A percentile compares a stretch with the other conserved stretches of the same genome.
These are phyloP conservation scores for Hylia prasina DNA, from an alignment of 2,113 vertebrate genomes.

Conservation along the genomic window DNA sequence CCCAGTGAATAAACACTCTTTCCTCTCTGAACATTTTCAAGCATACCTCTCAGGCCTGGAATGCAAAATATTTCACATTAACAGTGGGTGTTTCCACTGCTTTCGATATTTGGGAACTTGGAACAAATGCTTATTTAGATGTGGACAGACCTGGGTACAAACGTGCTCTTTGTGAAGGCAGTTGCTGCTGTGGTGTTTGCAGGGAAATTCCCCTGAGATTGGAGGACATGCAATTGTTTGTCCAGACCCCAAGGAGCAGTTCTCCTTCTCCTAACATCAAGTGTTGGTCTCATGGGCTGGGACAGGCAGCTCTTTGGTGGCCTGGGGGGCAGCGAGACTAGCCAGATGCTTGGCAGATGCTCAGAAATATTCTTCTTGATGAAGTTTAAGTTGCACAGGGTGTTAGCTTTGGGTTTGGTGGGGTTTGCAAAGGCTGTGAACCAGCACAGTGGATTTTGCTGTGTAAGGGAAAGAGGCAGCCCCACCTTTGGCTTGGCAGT, in stretches of 20 bases:
- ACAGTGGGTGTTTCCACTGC: constrained; percentile 69
- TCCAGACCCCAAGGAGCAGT: background rate
- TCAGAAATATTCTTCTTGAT: background rate
- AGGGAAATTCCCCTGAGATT: constrained; percentile 24
- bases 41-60: constrained; percentile 59
- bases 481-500: background rate
- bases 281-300: background rate
- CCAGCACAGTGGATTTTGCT: background rate
- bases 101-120: constrained; percentile 59
- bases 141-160: constrained; percentile 55
- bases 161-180: constrained; percentile 57
- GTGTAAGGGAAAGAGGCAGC: background rate
- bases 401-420: background rate
- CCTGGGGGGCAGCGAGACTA: fast-evolving
- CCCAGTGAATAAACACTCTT: constrained; percentile 73
- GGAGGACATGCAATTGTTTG: background rate
- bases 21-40: constrained; percentile 66
- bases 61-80: constrained; percentile 72
- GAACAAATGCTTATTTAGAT: constrained; percentile 76
- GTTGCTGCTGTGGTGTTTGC: constrained; percentile 51
- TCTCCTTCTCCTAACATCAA: background rate
- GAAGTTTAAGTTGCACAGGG: background rate
- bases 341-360: background rate
- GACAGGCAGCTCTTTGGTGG: background rate
- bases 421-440: background rate